A percentile compares a stretch with the other conserved stretches of the same genome.
Conservation (phyloP, 2,888 invertebrate species). For the Machimus rusticus region DNA sequence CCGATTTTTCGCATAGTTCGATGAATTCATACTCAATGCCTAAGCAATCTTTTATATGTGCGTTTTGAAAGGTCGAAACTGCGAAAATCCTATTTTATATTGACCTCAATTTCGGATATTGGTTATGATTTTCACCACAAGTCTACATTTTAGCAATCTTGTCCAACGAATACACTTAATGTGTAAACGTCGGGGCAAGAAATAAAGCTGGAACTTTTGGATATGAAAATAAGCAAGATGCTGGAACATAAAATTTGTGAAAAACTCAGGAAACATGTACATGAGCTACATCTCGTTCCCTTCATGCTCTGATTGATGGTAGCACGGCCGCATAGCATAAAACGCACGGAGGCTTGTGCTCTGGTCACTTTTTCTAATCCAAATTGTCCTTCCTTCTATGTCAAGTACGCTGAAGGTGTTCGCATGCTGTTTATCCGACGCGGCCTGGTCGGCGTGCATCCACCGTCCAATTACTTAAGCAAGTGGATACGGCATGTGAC, state of each 20-base stretch:
- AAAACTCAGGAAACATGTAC: not conserved
- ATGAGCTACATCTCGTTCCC: not conserved
- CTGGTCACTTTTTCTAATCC: not conserved
- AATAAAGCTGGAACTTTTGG: not conserved
- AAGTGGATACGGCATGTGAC: slow-evolving; percentile 37
- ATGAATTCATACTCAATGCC: not conserved
- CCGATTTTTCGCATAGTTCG: no score
- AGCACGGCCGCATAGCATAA: not conserved
- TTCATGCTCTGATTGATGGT: not conserved
- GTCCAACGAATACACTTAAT: not conserved
- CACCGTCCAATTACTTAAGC: slow-evolving; percentile 23
- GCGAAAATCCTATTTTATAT: not conserved
- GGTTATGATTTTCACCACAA: not conserved
- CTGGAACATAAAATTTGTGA: not conserved
- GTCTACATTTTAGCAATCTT: not conserved
- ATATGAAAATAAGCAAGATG: not conserved
- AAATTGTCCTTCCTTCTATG: slow-evolving; percentile 36
- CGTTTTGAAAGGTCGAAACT: no score
- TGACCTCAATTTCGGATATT: not conserved
- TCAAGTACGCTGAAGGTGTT: slow-evolving; percentile 33
- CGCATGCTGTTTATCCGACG: slow-evolving; percentile 1
- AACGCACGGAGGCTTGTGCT: not conserved
- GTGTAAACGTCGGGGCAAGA: not conserved
- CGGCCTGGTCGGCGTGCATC: not conserved
- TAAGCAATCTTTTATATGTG: not conserved